A percentile compares a stretch with the other conserved stretches of the same genome.
Evolutionary conservation across 1,140 invertebrate genomes (phyloP).

Genomic region (Portunus trituberculatus): DNA sequence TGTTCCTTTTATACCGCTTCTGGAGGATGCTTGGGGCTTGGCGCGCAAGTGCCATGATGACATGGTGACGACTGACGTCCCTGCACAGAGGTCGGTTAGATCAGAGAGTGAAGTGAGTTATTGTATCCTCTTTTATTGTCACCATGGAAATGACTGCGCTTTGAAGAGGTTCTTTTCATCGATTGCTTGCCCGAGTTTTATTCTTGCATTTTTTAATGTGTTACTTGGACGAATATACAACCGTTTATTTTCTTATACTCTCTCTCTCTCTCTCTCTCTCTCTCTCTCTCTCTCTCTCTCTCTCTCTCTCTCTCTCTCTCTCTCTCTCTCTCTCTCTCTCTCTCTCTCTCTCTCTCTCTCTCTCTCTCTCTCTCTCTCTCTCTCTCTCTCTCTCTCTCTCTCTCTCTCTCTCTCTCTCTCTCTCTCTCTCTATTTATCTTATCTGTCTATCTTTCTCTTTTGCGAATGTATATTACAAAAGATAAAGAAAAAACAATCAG

Average conservation of each 20-base stretch:
- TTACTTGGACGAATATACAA: not conserved
- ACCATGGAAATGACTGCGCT: not conserved
- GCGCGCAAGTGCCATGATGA: too few species aligned
- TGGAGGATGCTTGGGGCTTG: too few species aligned
- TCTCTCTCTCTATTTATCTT: too few species aligned
- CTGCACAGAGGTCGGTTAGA: not conserved
- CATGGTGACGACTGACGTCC: not conserved
- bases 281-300: constrained; percentile 29
- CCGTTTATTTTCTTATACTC: not conserved
- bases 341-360: constrained; percentile 27
- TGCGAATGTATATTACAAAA: too few species aligned
- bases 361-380: not conserved
- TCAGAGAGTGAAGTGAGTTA: not conserved
- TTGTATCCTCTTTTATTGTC: not conserved
- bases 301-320: constrained; percentile 29
- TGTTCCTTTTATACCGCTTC: too few species aligned
- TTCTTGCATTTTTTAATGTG: not conserved
- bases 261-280: not conserved
- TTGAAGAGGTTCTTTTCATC: too few species aligned
- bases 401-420: too few species aligned
- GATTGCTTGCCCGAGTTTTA: too few species aligned
- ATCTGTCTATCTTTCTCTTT: too few species aligned
- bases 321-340: constrained; percentile 29
- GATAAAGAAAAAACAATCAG: too few species aligned
- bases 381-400: too few species aligned